phyloP scores from a whole-genome alignment of 37 sponge, comb jelly and placozoan genomes.

The Lycopodina hypogea region DNA sequence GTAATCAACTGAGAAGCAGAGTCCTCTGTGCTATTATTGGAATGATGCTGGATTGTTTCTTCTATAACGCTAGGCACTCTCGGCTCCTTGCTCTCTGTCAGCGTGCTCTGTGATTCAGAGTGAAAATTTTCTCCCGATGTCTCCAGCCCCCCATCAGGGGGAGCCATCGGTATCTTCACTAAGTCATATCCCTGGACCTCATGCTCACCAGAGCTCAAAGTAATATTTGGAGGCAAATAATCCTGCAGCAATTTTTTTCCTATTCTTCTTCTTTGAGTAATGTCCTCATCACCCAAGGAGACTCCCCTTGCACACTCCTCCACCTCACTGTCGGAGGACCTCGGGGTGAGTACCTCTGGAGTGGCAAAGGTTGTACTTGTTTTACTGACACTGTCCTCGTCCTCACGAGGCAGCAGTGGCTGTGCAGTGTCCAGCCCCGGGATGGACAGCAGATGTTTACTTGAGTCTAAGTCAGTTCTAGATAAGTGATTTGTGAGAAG shows the following conservation, averaged over 20 bases:
- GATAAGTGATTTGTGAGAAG: not conserved
- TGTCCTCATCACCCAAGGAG: too few relatives aligned
- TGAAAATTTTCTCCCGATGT: not conserved
- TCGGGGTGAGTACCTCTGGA: not conserved
- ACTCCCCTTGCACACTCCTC: not conserved
- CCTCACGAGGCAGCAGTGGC: not conserved
- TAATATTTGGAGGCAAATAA: too few relatives aligned
- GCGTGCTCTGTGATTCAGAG: not conserved
- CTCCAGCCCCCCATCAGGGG: not conserved
- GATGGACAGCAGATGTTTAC: not conserved
- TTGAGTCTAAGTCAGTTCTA: not conserved
- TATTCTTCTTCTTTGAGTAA: too few relatives aligned
- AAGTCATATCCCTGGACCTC: too few relatives aligned
- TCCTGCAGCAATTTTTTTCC: too few relatives aligned
- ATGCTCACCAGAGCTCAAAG: too few relatives aligned
- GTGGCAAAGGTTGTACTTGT: slow-evolving; percentile 1
- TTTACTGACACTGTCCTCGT: not conserved
- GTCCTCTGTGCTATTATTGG: too few relatives aligned
- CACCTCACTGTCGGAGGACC: slow-evolving; percentile 1
- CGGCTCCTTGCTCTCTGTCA: not conserved
- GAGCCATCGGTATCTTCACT: too few relatives aligned
- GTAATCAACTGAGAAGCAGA: too few relatives aligned
- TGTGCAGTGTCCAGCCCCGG: not conserved
- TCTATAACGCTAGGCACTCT: not conserved
- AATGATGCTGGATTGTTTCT: too few relatives aligned